Conservation (phyloP, 2,888 invertebrate genomes). For the Ptilodon capucinus region DNA sequence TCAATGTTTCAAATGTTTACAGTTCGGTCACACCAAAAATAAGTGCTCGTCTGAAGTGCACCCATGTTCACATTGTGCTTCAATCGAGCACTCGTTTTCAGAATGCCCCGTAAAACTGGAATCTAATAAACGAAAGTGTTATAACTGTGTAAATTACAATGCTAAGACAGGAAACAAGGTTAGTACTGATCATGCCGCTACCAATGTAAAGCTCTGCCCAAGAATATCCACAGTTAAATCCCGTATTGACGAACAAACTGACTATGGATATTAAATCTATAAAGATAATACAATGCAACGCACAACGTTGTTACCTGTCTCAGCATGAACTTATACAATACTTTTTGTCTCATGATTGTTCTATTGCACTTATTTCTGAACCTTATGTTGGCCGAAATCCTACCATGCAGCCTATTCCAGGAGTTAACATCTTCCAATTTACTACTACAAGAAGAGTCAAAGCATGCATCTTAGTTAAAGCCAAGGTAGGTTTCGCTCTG, state of each 20-base stretch:
- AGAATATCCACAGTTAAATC: too few species aligned
- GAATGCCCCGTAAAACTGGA: neutral
- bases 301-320: neutral
- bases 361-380: neutral
- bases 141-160: neutral
- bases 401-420: neutral
- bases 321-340: neutral
- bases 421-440: neutral
- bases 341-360: neutral
- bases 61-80: neutral
- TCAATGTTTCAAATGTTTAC: neutral
- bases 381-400: neutral
- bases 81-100: neutral
- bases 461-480: neutral
- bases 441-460: neutral
- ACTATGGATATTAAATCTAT: too few species aligned
- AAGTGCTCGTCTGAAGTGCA: neutral
- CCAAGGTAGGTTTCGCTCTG: neutral
- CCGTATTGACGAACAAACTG: too few species aligned
- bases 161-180: too few species aligned
- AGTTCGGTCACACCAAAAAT: neutral
- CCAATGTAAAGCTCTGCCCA: too few species aligned
- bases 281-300: neutral
- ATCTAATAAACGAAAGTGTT: neutral
- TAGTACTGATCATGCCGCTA: too few species aligned